Conservation (phyloP, 2,113 vertebrate species). For the Equus przewalskii region DNA sequence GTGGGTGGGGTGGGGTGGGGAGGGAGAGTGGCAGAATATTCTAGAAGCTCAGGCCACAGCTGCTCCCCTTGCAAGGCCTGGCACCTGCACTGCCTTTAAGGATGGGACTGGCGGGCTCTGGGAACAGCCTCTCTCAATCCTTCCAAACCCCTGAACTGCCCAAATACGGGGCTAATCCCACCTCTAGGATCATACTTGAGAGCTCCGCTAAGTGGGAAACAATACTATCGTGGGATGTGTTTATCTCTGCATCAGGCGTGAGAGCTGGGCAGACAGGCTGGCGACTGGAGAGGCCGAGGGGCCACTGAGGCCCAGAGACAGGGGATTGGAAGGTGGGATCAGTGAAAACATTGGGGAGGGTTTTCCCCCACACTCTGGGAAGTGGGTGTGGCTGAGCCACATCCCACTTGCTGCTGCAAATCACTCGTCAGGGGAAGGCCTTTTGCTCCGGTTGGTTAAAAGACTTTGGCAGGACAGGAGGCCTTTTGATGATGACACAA, state of each 20-base stretch:
- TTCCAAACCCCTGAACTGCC: constrained; percentile 25
- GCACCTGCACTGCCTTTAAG: not conserved
- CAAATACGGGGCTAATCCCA: constrained; percentile 65
- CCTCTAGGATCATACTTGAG: constrained; percentile 38
- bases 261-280: constrained; percentile 77
- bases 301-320: constrained; percentile 51
- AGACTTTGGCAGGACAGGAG: constrained; percentile 3
- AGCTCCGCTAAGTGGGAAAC: constrained; percentile 65
- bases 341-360: not conserved
- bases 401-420: not conserved
- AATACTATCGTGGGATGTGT: constrained; percentile 37
- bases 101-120: not conserved
- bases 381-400: not conserved
- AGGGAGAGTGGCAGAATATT: constrained; percentile 23
- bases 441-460: not conserved
- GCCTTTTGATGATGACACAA: not conserved
- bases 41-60: constrained; percentile 34
- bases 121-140: not conserved
- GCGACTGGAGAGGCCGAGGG: constrained; percentile 53
- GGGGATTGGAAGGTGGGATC: not conserved
- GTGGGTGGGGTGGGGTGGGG: not conserved
- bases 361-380: not conserved
- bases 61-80: not conserved
- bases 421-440: constrained; percentile 32
- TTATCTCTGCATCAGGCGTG: constrained; percentile 82